These are phyloP conservation scores for Struthio camelus DNA, from an alignment of 2,113 vertebrate species.

Conservation along the genomic window DNA sequence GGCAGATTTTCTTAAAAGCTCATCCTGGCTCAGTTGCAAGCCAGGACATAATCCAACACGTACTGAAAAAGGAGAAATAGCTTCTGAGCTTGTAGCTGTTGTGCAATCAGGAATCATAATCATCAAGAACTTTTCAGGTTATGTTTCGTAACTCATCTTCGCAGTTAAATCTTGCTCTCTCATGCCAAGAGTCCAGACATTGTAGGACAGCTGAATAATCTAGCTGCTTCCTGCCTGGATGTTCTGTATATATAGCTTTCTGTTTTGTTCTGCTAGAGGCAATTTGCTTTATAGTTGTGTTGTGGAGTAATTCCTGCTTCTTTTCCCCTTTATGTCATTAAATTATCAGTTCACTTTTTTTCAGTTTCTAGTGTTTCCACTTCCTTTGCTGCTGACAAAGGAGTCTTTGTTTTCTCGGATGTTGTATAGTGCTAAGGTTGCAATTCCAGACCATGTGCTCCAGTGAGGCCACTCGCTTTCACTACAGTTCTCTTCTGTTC, in stretches of 20 bases:
- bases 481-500: neutral
- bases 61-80: neutral
- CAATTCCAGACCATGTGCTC: neutral
- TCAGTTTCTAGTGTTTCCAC: neutral
- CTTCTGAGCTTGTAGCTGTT: neutral
- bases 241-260: neutral
- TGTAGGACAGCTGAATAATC: neutral
- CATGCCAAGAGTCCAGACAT: neutral
- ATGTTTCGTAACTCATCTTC: neutral
- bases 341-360: neutral
- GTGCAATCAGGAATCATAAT: neutral
- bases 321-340: neutral
- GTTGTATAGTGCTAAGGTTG: neutral
- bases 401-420: neutral
- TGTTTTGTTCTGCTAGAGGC: neutral
- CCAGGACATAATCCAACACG: neutral
- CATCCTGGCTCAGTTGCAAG: neutral
- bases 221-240: neutral
- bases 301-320: neutral
- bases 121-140: neutral
- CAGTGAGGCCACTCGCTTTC: neutral
- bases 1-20: neutral
- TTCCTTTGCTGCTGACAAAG: neutral
- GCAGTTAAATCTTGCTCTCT: neutral
- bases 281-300: neutral